These are phyloP conservation scores for Schizopygopsis pylzovi DNA, from an alignment of 2,797 vertebrate genomes.

Conservation along the genomic window DNA sequence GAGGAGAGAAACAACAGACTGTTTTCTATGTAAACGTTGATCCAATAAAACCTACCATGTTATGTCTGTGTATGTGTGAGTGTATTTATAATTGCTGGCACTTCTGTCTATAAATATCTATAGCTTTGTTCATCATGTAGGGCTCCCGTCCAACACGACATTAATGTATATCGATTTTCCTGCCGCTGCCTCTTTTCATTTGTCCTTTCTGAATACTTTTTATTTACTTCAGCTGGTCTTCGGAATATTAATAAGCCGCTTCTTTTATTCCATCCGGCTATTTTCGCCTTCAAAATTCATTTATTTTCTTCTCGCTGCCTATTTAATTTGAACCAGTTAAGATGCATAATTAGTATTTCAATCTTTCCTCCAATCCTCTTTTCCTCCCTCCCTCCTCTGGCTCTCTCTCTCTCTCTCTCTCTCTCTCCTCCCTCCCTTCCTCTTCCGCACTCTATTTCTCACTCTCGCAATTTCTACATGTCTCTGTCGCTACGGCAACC, in stretches of 20 bases:
- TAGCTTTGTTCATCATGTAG: slow-evolving; percentile 52
- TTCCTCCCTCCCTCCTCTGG: slow-evolving; percentile 46
- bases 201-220: slow-evolving; percentile 65
- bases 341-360: slow-evolving; percentile 83
- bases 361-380: slow-evolving; percentile 72
- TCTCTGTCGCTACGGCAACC: slow-evolving; percentile 87
- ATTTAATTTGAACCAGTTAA: slow-evolving; percentile 76
- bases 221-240: slow-evolving; percentile 26
- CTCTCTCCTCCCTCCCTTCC: too few relatives aligned
- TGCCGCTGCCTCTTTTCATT: slow-evolving; percentile 49
- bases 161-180: slow-evolving; percentile 73
- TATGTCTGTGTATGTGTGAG: slow-evolving; percentile 53
- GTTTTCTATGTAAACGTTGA: slow-evolving; percentile 76
- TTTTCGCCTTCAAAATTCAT: slow-evolving; percentile 73
- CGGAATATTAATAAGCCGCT: slow-evolving; percentile 66
- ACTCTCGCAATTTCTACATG: slow-evolving; percentile 75
- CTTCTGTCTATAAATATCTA: slow-evolving; percentile 66
- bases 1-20: slow-evolving; percentile 64
- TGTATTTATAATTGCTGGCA: slow-evolving; percentile 64
- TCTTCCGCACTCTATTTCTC: slow-evolving; percentile 81
- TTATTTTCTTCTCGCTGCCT: slow-evolving; percentile 67
- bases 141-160: slow-evolving; percentile 65
- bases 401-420: slow-evolving; percentile 42
- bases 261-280: slow-evolving; percentile 65
- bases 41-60: slow-evolving; percentile 76